These are phyloP conservation scores for Cathartes aura DNA, from an alignment of 2,113 vertebrate genomes.

Conservation along the genomic window DNA sequence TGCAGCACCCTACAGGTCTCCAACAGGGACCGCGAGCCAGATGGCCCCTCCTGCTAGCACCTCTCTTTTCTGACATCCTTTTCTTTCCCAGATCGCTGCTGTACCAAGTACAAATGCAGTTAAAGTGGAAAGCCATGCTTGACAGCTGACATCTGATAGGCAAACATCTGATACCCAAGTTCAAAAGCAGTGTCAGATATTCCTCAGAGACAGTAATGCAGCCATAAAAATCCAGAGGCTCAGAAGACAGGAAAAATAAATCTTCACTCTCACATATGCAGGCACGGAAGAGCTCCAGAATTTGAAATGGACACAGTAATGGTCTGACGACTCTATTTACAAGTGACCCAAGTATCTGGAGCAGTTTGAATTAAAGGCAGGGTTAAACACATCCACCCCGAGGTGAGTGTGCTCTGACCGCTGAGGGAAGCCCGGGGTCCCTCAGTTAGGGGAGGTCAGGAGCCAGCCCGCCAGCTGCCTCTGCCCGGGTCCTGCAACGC, in stretches of 20 bases:
- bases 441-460: background rate
- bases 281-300: background rate
- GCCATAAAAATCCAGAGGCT: background rate
- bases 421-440: background rate
- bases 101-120: background rate
- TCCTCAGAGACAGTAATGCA: background rate
- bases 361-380: background rate
- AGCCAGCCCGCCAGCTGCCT: background rate
- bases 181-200: background rate
- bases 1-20: background rate
- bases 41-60: background rate
- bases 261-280: background rate
- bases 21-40: rapidly evolving
- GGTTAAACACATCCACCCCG: background rate
- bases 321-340: background rate
- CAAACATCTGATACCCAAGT: background rate
- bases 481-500: rapidly evolving
- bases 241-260: background rate
- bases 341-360: background rate
- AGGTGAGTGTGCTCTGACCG: rapidly evolving
- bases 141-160: background rate
- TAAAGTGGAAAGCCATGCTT: background rate
- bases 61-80: background rate
- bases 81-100: background rate
- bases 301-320: background rate